Evolutionary conservation across 2,113 vertebrate genomes (phyloP), one percentile per base, ranked within the genome.

Genomic region (Etia nguti): DNA sequence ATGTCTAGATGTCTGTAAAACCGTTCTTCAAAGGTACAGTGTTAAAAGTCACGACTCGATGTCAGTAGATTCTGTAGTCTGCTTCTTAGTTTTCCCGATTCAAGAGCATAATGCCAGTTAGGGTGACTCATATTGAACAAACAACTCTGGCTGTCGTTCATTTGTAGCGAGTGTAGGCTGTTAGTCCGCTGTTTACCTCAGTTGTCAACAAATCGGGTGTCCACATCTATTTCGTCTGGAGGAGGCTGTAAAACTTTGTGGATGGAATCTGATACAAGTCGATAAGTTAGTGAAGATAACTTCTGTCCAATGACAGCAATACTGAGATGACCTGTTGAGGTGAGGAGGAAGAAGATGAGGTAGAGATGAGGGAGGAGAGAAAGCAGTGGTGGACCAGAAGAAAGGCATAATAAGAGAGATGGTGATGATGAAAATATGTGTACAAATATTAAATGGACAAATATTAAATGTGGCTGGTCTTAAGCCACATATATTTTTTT

Each of bases 111-210:
- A 46, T 26, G 38, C 65, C 22, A 46, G 38, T 10, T 73, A 26
- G 22, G 38, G 16, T 73, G 41, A 65, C n/a, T 65, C 10, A 65
- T n/a, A 38, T n/a, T 13, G 60, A 65, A n/a, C 20, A 65, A 15
- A 15, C 34, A 1, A n/a, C 20, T 68, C 20, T 46, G 6, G 59
- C 59, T 6, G 9, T 6, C 15, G 2, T 36, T 73, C 68, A 73
- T 73, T 46, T 73, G 68, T 18, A 26, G 2, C 0, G 2, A 26
- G 22, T 46, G 22, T 26, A 70, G 22, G 22, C 62, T 0, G 62
- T 41, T 15, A 68, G 62, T 22, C 20, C 10, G 7, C 36, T 20
- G 62, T 68, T 70, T 43, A 43, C 38, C 38, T 43, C 65, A 24
- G 38, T 4, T 26, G 65, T 70, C 65, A 70, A 43, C 22, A 10